Conservation (phyloP, 2,797 vertebrate genomes). For the Lophius americanus region DNA sequence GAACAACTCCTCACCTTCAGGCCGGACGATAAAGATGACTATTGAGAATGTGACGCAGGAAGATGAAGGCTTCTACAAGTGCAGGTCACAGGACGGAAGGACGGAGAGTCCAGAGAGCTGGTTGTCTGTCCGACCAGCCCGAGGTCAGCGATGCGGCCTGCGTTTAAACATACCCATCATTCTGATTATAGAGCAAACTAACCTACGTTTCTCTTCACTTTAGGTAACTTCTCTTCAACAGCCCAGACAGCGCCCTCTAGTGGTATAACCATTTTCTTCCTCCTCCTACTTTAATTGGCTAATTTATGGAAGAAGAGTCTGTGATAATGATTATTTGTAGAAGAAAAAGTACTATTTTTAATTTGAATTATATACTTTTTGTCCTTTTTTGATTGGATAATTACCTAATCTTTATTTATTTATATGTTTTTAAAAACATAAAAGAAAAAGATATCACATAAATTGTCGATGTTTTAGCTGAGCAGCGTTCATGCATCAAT, state of each 20-base stretch:
- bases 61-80: conserved; percentile 72
- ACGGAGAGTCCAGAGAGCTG: conserved; percentile 68
- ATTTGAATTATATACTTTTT: too few species aligned
- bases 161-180: neutral
- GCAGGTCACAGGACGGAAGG: conserved; percentile 41
- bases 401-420: too few species aligned
- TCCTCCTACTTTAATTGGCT: too few species aligned
- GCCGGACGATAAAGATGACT: conserved; percentile 26
- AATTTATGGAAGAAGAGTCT: too few species aligned
- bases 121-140: conserved; percentile 62
- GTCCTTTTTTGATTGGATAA: too few species aligned
- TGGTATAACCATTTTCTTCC: conserved; percentile 31
- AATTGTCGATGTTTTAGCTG: too few species aligned
- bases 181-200: neutral
- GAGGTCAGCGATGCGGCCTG: conserved; percentile 13
- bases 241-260: conserved; percentile 11
- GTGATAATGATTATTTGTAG: too few species aligned
- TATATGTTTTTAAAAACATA: too few species aligned
- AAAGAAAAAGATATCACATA: too few species aligned
- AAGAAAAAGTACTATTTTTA: too few species aligned
- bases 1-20: conserved; percentile 9
- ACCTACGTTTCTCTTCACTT: conserved; percentile 18
- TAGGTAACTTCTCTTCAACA: conserved; percentile 41
- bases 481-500: too few species aligned
- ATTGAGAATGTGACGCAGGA: conserved; percentile 59